A percentile compares a stretch with the other conserved stretches of the same genome.
These are phyloP conservation scores for Fregata magnificens DNA, from an alignment of 2,113 vertebrate species.

Conservation along the genomic window DNA sequence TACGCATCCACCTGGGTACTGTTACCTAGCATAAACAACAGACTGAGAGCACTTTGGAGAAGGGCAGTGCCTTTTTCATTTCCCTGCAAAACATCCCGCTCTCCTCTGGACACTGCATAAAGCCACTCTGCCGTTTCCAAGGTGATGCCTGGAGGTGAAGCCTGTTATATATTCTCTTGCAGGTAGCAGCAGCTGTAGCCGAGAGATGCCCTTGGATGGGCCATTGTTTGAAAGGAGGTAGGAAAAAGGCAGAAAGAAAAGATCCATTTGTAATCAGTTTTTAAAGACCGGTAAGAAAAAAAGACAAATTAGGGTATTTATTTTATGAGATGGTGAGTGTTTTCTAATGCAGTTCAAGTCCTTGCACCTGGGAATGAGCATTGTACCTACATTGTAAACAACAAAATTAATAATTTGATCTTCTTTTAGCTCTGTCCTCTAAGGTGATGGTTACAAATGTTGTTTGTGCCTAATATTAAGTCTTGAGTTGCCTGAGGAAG, in stretches of 20 bases:
- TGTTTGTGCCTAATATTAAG: neutral
- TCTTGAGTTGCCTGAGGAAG: neutral
- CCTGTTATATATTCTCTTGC: neutral
- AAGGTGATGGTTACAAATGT: neutral
- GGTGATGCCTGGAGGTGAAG: constrained; percentile 52
- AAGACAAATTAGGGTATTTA: neutral
- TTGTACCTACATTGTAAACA: neutral
- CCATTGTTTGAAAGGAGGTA: neutral
- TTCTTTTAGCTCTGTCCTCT: neutral
- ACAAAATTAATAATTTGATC: neutral
- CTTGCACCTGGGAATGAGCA: neutral
- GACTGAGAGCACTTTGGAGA: neutral
- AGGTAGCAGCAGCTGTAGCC: constrained; percentile 24
- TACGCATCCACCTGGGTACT: neutral
- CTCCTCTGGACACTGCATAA: neutral
- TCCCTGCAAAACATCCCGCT: neutral
- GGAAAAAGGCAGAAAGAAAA: neutral
- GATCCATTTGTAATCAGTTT: neutral
- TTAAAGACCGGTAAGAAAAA: neutral
- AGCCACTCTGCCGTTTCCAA: neutral
- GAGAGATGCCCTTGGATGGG: constrained; percentile 14
- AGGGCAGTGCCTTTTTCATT: neutral
- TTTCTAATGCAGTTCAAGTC: neutral
- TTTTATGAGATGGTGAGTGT: neutral
- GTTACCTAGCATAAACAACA: neutral